phyloP scores from a whole-genome alignment of 2,888 invertebrate genomes.

The Pilophorus perplexus region DNA sequence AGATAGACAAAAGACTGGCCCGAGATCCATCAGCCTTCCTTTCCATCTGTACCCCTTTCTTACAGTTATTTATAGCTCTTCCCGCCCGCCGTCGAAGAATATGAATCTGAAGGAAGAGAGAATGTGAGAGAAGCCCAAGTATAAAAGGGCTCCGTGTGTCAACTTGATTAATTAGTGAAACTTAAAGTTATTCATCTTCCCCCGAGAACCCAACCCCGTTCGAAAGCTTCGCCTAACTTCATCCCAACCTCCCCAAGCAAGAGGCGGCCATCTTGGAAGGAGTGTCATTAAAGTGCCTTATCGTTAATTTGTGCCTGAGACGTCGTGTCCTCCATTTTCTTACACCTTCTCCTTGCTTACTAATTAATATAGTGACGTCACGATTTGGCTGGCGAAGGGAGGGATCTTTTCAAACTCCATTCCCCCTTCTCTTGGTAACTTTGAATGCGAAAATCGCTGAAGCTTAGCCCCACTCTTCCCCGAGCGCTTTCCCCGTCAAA shows the following conservation, averaged over 20 bases:
- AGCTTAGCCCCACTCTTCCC: conserved; percentile 1
- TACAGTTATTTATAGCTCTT: conserved; percentile 37
- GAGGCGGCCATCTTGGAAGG: conserved; percentile 46
- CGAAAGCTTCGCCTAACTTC: conserved; percentile 45
- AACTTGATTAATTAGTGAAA: conserved; percentile 50
- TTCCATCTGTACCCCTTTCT: conserved; percentile 22
- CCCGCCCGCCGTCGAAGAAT: conserved; percentile 23
- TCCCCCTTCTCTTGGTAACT: conserved; percentile 7
- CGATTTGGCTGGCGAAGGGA: conserved; percentile 4
- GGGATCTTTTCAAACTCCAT: conserved; percentile 29
- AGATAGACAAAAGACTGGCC: conserved; percentile 37
- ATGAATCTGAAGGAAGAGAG: conserved; percentile 33
- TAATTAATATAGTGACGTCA: conserved; percentile 47
- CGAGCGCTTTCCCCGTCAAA: conserved; percentile 4
- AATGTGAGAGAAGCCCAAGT: conserved; percentile 35
- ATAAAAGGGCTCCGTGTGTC: conserved; percentile 49
- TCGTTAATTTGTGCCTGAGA: conserved; percentile 48
- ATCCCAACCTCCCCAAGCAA: conserved; percentile 32
- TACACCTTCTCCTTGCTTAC: conserved; percentile 40
- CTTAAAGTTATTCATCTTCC: conserved; percentile 50
- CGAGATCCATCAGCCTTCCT: conserved; percentile 37
- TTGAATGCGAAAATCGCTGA: conserved; percentile 41
- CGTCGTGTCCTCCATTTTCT: conserved; percentile 43
- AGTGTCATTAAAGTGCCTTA: conserved; percentile 49
- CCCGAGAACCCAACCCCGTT: conserved; percentile 36